Base-by-base conservation (phyloP, 2,888 invertebrate species). In the Scaptomyza reducta region DNA sequence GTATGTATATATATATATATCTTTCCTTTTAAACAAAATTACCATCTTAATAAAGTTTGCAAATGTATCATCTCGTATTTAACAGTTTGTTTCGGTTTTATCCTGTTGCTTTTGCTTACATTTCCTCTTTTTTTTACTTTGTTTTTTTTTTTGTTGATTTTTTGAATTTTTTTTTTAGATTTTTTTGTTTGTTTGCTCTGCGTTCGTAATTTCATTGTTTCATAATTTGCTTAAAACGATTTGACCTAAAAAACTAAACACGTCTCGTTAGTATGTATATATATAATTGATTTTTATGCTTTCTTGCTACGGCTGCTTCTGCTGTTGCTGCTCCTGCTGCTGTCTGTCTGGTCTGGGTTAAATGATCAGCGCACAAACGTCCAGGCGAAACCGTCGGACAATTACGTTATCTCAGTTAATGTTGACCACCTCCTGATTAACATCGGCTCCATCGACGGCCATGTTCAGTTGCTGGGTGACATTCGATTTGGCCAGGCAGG, bases 401-500 rank as follows among this genome's bases (percentile, higher is more conserved):
- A 66, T 73, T 54, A 66, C 69, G 50, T 70, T 63, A 47, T 58
- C 73, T 84, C 79, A 85, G 77, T 85, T 85, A 45, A 85, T 83
- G 38, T 90, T 91, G 69, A 90, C 91, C 69, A 90, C 91, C 68
- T 92, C 92, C 74, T 91, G 91, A 59, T 86, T 89, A 1, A 11
- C 33, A 70, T 92, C 92, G 42, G 40, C 25, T 33, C 88, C 90
- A 77, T 90, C 90, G 45, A 82, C 74, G 50, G 91, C 87, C 80
- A 90, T 91, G 60, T 90, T 89, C 63, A 91, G 83, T 79, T 92
- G 92, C 68, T 91, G 91, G 45, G 89, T 90, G 59, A 91, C 94
- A 79, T 94, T 94, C 83, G 96, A 94, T 92, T 96, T 97, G 89
- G 96, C 96, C 94, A 98, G 97, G 92, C 98, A 99, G 0, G 98